Evolutionary conservation across 2,888 invertebrate genomes (phyloP).

Genomic region (Aplocera efformata): DNA sequence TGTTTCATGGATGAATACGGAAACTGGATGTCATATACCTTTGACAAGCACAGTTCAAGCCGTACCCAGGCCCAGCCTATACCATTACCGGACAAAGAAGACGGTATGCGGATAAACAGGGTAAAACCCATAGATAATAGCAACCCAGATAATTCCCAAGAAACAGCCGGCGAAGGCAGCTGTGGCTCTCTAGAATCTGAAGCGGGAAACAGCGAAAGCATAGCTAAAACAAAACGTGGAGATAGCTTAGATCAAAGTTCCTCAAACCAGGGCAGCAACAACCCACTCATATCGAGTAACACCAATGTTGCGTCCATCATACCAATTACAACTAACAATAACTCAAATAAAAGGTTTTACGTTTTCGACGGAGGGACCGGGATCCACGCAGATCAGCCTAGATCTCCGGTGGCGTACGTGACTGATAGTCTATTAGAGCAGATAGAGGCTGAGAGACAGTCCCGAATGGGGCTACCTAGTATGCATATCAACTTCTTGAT

Average conservation of each 20-base stretch:
- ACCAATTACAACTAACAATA: constrained; percentile 64
- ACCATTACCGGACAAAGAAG: constrained; percentile 59
- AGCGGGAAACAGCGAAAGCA: constrained; percentile 60
- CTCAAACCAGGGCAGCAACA: constrained; percentile 76
- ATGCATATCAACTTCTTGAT: constrained; percentile 74
- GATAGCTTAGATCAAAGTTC: constrained; percentile 73
- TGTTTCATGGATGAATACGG: constrained; percentile 92
- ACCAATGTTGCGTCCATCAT: constrained; percentile 69
- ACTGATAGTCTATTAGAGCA: constrained; percentile 73
- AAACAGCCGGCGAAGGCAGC: constrained; percentile 70
- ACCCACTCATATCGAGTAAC: constrained; percentile 69
- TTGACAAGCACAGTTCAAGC: constrained; percentile 87
- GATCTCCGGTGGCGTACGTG: constrained; percentile 71
- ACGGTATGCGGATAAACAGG: constrained; percentile 45
- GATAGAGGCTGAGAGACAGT: constrained; percentile 70
- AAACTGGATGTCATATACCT: constrained; percentile 91
- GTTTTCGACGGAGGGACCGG: constrained; percentile 72
- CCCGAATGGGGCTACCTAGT: constrained; percentile 71
- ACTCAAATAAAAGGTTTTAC: constrained; percentile 65
- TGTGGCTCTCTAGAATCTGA: constrained; percentile 74
- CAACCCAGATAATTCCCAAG: constrained; percentile 55
- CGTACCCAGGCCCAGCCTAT: constrained; percentile 65
- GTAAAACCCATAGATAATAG: constrained; percentile 54
- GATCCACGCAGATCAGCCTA: constrained; percentile 58
- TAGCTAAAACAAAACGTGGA: constrained; percentile 58